A percentile compares a stretch with the other conserved stretches of the same genome.
These are phyloP conservation scores for Hypena proboscidalis DNA, from an alignment of 2,888 invertebrate genomes.

Conservation along the genomic window DNA sequence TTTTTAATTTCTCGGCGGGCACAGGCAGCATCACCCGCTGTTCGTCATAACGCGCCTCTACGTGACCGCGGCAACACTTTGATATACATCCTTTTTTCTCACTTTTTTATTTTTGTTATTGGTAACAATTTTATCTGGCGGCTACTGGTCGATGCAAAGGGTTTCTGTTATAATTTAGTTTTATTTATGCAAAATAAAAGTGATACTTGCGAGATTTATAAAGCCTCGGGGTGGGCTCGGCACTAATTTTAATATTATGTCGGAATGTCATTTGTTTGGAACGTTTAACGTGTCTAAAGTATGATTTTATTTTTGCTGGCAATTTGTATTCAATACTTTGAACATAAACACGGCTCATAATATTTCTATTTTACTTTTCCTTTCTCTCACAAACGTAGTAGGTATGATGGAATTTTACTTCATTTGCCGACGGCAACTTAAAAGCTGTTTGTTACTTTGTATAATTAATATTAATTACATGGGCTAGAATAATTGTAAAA, in stretches of 20 bases:
- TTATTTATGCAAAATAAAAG: conserved; percentile 84
- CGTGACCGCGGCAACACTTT: conserved; percentile 82
- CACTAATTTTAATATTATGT: conserved; percentile 38
- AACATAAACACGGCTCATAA: no score
- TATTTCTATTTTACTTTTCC: no score
- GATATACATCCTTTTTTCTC: conserved; percentile 73
- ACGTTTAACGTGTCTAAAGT: conserved; percentile 12
- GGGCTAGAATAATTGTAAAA: no score
- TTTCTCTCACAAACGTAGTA: no score
- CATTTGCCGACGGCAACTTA: conserved; percentile 31
- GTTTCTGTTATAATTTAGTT: conserved; percentile 81
- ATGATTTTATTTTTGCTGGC: no score
- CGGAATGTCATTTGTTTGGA: conserved; percentile 38
- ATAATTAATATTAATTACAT: no score
- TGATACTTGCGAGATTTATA: conserved; percentile 76
- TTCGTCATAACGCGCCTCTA: conserved; percentile 77
- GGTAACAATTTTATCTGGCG: conserved; percentile 81
- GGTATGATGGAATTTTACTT: conserved; percentile 1
- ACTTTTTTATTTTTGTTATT: conserved; percentile 78
- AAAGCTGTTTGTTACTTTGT: neutral
- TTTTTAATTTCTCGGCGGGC: conserved; percentile 71
- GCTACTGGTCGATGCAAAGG: conserved; percentile 81
- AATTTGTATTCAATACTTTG: no score
- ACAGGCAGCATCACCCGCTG: conserved; percentile 68
- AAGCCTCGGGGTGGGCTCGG: conserved; percentile 59